phyloP scores from a whole-genome alignment of 2,888 invertebrate species.

The Auanema freiburgensis region DNA sequence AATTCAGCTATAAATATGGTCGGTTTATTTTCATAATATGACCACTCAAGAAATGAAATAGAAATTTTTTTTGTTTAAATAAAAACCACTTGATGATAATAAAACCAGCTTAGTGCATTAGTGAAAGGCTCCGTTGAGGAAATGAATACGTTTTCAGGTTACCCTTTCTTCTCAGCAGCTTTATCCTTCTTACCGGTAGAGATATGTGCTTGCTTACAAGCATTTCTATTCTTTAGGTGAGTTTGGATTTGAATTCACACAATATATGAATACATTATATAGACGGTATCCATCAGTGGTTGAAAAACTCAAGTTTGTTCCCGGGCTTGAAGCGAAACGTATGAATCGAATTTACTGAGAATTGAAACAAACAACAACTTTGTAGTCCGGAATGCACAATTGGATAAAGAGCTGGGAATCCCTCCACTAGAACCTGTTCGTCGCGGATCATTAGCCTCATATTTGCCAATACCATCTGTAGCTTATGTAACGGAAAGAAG shows the following conservation, averaged over 20 bases:
- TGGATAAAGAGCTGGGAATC: conserved; percentile 52
- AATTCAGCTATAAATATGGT: conserved; percentile 57
- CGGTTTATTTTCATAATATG: neutral
- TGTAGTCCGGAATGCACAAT: conserved; percentile 46
- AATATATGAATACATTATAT: conserved; percentile 17
- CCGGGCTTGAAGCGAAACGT: conserved; percentile 47
- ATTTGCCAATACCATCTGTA: conserved; percentile 45
- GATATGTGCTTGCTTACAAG: conserved; percentile 57
- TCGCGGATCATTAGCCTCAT: conserved; percentile 45
- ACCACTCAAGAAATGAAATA: neutral
- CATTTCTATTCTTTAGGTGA: conserved; percentile 53
- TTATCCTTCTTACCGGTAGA: conserved; percentile 60
- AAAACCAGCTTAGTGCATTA: neutral
- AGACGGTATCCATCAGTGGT: conserved; percentile 47
- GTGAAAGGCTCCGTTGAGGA: neutral
- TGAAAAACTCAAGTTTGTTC: conserved; percentile 48
- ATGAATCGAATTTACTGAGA: conserved; percentile 1
- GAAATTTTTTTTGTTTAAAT: neutral
- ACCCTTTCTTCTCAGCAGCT: conserved; percentile 57
- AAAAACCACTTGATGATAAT: conserved; percentile 3
- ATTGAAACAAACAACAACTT: neutral
- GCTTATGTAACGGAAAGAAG: conserved; percentile 26
- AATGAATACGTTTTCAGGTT: conserved; percentile 49
- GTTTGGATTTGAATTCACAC: conserved; percentile 23
- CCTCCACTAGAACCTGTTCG: conserved; percentile 45